These are phyloP conservation scores for Podarcis muralis DNA, from an alignment of 2,113 vertebrate genomes.

Conservation along the genomic window DNA sequence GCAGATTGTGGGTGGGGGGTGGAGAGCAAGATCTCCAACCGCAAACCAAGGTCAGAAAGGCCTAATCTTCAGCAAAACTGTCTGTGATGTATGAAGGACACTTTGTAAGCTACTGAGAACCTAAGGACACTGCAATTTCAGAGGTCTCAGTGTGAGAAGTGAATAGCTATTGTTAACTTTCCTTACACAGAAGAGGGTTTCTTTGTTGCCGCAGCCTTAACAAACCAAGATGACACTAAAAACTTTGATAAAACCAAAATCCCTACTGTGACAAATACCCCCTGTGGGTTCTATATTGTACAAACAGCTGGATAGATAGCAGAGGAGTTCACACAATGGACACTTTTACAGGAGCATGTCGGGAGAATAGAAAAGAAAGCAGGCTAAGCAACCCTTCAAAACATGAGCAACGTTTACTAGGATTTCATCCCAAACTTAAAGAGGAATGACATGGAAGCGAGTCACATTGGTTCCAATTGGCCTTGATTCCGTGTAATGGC, in stretches of 20 bases:
- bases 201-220: slow-evolving; percentile 22
- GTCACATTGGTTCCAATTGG: neutral
- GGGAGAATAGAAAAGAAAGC: neutral
- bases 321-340: neutral
- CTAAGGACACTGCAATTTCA: neutral
- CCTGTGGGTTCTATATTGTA: neutral
- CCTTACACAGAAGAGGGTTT: neutral
- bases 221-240: neutral
- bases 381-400: neutral
- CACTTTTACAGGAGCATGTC: neutral
- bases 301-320: neutral
- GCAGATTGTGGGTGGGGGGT: neutral
- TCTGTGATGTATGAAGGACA: neutral
- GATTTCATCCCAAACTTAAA: neutral
- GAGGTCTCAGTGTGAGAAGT: neutral
- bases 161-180: neutral
- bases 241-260: slow-evolving; percentile 32
- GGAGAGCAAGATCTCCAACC: slow-evolving; percentile 34
- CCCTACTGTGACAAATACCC: neutral
- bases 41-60: slow-evolving; percentile 21
- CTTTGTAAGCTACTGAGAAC: neutral
- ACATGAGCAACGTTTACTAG: neutral
- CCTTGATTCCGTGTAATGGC: neutral
- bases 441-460: neutral
- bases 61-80: slow-evolving; percentile 32